Percentiles rank a stretch among this genome's conserved stretches.
phyloP scores from a whole-genome alignment of 2,113 vertebrate genomes.

The Crotalus horridus region DNA sequence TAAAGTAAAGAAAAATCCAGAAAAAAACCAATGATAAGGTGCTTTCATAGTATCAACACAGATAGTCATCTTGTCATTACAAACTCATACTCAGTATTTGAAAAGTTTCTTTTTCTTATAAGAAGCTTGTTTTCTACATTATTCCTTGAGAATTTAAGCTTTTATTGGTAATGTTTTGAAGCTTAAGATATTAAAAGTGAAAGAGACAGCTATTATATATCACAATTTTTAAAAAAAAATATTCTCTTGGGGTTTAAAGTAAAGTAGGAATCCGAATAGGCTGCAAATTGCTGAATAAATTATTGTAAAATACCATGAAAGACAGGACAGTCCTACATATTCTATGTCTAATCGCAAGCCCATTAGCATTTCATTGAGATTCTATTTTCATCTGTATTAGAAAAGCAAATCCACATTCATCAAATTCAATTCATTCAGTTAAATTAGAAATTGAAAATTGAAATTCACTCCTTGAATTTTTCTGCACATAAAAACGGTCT shows the following conservation, averaged over 20 bases:
- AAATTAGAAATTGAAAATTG: not conserved
- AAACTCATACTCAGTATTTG: not conserved
- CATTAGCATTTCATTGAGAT: not conserved
- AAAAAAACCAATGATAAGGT: not conserved
- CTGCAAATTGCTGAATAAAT: not conserved
- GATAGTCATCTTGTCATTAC: not conserved
- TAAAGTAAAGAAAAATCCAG: not conserved
- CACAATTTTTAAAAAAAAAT: not conserved
- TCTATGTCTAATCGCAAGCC: not conserved
- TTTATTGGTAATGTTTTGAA: not conserved
- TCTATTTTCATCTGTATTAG: not conserved
- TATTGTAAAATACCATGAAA: not conserved
- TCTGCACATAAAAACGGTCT: not conserved
- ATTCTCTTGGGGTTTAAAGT: not conserved
- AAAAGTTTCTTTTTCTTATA: not conserved
- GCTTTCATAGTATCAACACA: not conserved
- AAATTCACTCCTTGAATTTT: not conserved
- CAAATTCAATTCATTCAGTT: not conserved
- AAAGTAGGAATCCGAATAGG: not conserved
- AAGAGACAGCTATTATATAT: not conserved
- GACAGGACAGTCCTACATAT: not conserved
- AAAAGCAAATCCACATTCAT: not conserved
- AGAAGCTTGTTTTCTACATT: not conserved
- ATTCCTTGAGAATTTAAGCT: not conserved
- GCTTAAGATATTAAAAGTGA: not conserved